A percentile compares a stretch with the other conserved stretches of the same genome.
These are phyloP conservation scores for Cephalopachus bancanus DNA, from an alignment of 2,797 vertebrate genomes.

Conservation along the genomic window DNA sequence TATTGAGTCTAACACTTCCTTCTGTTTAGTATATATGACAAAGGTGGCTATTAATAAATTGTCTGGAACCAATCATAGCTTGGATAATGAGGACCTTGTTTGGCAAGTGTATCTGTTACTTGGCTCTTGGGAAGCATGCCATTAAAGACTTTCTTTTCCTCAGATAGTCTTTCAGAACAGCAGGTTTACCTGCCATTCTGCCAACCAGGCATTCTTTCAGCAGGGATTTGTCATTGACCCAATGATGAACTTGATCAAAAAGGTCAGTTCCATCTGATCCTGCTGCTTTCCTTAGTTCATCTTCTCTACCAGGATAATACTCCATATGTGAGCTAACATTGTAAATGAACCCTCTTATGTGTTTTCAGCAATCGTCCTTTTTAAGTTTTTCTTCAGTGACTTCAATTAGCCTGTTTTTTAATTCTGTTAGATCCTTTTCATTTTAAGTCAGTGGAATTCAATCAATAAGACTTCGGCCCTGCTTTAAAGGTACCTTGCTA, in stretches of 20 bases:
- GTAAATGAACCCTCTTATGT: slow-evolving; percentile 98
- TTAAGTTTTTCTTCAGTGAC: slow-evolving; percentile 96
- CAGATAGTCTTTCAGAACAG: slow-evolving; percentile 88
- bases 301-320: slow-evolving; percentile 97
- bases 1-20: too few species aligned
- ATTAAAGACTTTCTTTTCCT: slow-evolving; percentile 59
- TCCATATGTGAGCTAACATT: slow-evolving; percentile 98
- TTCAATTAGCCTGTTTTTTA: slow-evolving; percentile 93
- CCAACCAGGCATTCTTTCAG: slow-evolving; percentile 94
- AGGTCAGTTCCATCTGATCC: slow-evolving; percentile 97
- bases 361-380: slow-evolving; percentile 97
- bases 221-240: slow-evolving; percentile 95
- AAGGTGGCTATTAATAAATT: too few species aligned
- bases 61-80: slow-evolving; percentile 82
- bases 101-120: slow-evolving; percentile 72
- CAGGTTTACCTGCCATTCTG: slow-evolving; percentile 92
- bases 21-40: too few species aligned
- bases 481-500: slow-evolving; percentile 95
- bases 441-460: slow-evolving; percentile 97
- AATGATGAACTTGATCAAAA: slow-evolving; percentile 98
- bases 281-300: slow-evolving; percentile 97
- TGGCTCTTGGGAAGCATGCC: slow-evolving; percentile 85
- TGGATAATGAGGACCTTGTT: slow-evolving; percentile 82
- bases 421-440: slow-evolving; percentile 95
- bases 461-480: slow-evolving; percentile 99